Evolutionary conservation across 2,797 vertebrate species (phyloP).

Genomic region (Tachyglossus aculeatus): DNA sequence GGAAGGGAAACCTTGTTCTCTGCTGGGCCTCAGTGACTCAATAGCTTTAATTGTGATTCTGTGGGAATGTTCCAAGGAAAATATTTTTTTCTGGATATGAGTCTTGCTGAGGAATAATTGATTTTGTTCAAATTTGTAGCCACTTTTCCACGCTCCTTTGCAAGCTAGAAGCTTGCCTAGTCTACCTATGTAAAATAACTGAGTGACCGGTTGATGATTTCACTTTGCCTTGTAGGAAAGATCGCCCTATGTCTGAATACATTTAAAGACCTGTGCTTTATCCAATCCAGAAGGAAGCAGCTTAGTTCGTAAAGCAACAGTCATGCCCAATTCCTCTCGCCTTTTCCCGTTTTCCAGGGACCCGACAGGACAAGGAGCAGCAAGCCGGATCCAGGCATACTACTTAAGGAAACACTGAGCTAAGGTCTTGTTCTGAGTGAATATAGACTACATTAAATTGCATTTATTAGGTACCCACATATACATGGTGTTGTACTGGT

Average conservation of each 20-base stretch:
- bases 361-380: slow-evolving; percentile 20
- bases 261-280: background rate
- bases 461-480: slow-evolving; percentile 9
- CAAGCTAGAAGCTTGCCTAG: too few relatives aligned
- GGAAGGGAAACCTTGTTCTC: background rate
- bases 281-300: background rate
- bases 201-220: background rate
- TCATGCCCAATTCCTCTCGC: background rate
- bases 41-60: rapidly evolving
- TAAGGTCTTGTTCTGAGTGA: slow-evolving; percentile 39
- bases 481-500: slow-evolving; percentile 5
- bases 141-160: too few relatives aligned
- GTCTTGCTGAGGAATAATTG: too few relatives aligned
- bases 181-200: too few relatives aligned
- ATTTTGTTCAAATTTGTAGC: too few relatives aligned
- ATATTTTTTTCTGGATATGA: too few relatives aligned
- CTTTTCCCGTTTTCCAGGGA: background rate
- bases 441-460: slow-evolving; percentile 46
- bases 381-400: slow-evolving; percentile 27
- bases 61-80: too few relatives aligned
- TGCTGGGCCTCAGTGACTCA: rapidly evolving
- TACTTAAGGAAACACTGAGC: slow-evolving; percentile 42
- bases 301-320: background rate
- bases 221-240: background rate
- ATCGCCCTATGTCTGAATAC: background rate